Evolutionary conservation across 2,888 invertebrate genomes (phyloP), one percentile per base, ranked within the genome.

Genomic region (Trichacis sp.): DNA sequence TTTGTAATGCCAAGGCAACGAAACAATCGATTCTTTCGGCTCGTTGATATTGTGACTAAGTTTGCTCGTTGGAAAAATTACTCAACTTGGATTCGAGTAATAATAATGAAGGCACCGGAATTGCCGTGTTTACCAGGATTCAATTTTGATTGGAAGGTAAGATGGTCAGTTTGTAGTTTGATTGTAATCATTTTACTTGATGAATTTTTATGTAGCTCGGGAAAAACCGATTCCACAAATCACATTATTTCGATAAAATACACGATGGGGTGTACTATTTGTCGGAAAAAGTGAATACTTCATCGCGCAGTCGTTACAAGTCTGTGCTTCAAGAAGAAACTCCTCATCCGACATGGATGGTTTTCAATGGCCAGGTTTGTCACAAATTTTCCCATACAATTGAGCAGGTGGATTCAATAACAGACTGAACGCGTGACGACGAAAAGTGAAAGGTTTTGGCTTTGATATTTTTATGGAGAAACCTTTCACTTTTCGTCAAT

Each of bases 331-430:
- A 91, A 12, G 93, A 92, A 70, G 91, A 92, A 79, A 91, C 90
- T 0, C 88, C 90, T 0, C 92, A 91, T 70, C 80, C 92, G 48
- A 96, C 96, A 0, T 97, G 96, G 96, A 87, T 96, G 53, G 91
- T 92, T 61, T 95, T 92, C 81, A 96, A 97, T 80, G 93, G 94
- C 85, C 91, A 96, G 85, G 93, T 93, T 81, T 75, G 68, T 40
- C n/a, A n/a, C n/a, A n/a, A n/a, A n/a, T n/a, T n/a, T n/a, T n/a
- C n/a, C n/a, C n/a, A n/a, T n/a, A n/a, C n/a, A n/a, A n/a, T n/a
- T n/a, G n/a, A n/a, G n/a, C n/a, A n/a, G n/a, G n/a, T n/a, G n/a
- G n/a, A n/a, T n/a, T n/a, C n/a, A n/a, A n/a, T n/a, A n/a, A n/a
- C n/a, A n/a, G n/a, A n/a, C n/a, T n/a, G n/a, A n/a, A n/a, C n/a